Evolutionary conservation across 2,797 vertebrate genomes (phyloP), one percentile per base, ranked within the genome.

Genomic region (Echeneis naucrates): DNA sequence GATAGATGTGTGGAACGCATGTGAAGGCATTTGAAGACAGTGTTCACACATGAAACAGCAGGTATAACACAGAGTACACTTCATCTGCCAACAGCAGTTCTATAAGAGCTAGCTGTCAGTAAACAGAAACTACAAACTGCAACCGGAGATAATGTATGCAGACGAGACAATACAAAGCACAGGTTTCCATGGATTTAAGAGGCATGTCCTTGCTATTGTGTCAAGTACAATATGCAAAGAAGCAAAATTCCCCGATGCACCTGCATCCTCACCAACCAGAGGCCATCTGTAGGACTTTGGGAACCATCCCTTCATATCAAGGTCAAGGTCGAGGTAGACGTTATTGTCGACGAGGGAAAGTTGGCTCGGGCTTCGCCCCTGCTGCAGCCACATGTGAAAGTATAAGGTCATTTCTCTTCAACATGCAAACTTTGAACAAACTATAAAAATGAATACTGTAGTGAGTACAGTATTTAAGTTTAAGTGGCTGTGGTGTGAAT

Each of bases 221-320:
- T 9, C 10, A 16, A 63, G 55, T 30, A 23, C 52, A 30, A 53
- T 40, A 37, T 54, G 53, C 37, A 10, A 53, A 26, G 4, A 8
- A 35, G 32, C 55, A 57, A 57, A 40, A 59, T 66, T 33, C 8
- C 19, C 23, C 53, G 17, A 53, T 30, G 19, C 19, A 16, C 24
- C 30, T 38, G 35, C 52, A 70, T 32, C 56, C 40, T 66, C n/a
- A 65, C 68, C 27, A 50, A 52, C 54, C 50, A 50, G 59, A 76
- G 58, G 53, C 48, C 30, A 32, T 48, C 24, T 56, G n/a, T 13
- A 50, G n/a, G 33, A 30, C 35, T 53, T 37, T 19, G 40, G 50
- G 9, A 70, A 61, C 35, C 13, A 21, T 30, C 16, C 30, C 37
- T 47, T n/a, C n/a, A n/a, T n/a, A n/a, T n/a, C n/a, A n/a, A n/a